Evolutionary conservation across 1,140 invertebrate species (phyloP).

Genomic region (Drosophila orosa): DNA sequence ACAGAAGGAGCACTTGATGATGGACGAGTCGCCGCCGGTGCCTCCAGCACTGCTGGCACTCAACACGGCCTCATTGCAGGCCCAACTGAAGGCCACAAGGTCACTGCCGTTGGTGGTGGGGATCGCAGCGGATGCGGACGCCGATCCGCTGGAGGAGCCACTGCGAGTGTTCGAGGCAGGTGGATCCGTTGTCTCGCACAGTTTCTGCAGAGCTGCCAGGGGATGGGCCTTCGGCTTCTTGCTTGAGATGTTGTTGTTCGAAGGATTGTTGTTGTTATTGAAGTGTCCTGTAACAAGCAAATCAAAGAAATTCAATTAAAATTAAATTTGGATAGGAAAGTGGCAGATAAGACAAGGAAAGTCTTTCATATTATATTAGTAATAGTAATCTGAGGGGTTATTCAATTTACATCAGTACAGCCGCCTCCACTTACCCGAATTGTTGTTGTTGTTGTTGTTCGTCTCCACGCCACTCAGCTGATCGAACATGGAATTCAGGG

Average conservation of each 20-base stretch:
- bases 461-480: slow-evolving; percentile 84
- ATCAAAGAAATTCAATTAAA: not conserved
- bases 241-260: slow-evolving; percentile 58
- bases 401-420: not conserved
- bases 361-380: no score
- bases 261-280: slow-evolving; percentile 65
- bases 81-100: slow-evolving; percentile 96
- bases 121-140: slow-evolving; percentile 65
- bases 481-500: slow-evolving; percentile 95
- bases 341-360: no score
- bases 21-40: slow-evolving; percentile 85
- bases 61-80: slow-evolving; percentile 95
- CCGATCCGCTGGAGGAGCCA: slow-evolving; percentile 65
- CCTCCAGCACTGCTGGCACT: slow-evolving; percentile 85
- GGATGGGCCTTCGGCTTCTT: slow-evolving; percentile 91
- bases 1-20: slow-evolving; percentile 98
- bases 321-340: not conserved
- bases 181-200: slow-evolving; percentile 92
- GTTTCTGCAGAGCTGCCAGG: slow-evolving; percentile 95
- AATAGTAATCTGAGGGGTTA: not conserved
- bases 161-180: slow-evolving; percentile 73
- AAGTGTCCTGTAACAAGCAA: slow-evolving; percentile 39
- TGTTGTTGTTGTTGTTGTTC: slow-evolving; percentile 67
- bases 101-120: slow-evolving; percentile 80
- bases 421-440: slow-evolving; percentile 40